Evolutionary conservation across 2,797 vertebrate genomes (phyloP).

Genomic region (Enteromius thamalakanensis): DNA sequence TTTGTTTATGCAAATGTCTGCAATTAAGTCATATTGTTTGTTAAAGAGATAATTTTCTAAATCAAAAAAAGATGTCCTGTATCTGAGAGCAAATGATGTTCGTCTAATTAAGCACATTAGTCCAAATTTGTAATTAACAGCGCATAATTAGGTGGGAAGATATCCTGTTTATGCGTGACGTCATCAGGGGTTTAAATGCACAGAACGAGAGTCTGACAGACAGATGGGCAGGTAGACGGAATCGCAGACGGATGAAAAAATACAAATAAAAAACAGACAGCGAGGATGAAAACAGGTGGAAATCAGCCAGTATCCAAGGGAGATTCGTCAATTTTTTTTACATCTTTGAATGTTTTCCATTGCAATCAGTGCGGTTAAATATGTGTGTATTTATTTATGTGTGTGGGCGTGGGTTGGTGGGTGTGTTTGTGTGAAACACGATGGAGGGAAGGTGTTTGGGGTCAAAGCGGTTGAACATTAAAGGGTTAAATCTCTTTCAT

Average conservation of each 20-base stretch:
- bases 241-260: neutral
- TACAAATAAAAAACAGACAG: neutral
- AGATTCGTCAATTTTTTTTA: neutral
- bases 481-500: constrained; percentile 68
- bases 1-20: constrained; percentile 71
- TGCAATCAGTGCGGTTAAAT: neutral
- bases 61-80: constrained; percentile 57
- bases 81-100: constrained; percentile 63
- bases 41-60: constrained; percentile 67
- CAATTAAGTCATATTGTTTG: constrained; percentile 73
- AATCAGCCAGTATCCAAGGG: neutral
- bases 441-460: constrained; percentile 37
- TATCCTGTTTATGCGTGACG: constrained; percentile 24
- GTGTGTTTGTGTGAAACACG: constrained; percentile 12
- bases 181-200: constrained; percentile 20
- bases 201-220: constrained; percentile 9
- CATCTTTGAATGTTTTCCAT: neutral
- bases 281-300: neutral
- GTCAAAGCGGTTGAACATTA: constrained; percentile 58
- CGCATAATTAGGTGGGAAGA: constrained; percentile 63
- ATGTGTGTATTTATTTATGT: constrained; percentile 22
- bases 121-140: constrained; percentile 70
- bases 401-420: neutral
- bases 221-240: constrained; percentile 20
- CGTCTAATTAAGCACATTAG: constrained; percentile 67